phyloP scores from a whole-genome alignment of 2,113 vertebrate species.

The Anolis sagrei region DNA sequence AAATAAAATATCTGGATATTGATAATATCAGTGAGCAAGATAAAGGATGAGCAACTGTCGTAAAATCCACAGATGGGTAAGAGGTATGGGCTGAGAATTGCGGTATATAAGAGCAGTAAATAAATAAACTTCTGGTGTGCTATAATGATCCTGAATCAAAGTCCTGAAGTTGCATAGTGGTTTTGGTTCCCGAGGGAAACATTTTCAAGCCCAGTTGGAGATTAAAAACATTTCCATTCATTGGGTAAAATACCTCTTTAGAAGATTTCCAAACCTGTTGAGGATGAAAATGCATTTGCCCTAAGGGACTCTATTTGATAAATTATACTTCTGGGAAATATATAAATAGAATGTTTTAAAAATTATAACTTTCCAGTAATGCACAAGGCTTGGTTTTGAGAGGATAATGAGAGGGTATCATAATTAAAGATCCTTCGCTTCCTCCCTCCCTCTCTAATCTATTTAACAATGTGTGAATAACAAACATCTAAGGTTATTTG shows the following conservation, averaged over 20 bases:
- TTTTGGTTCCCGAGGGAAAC: conserved; percentile 22
- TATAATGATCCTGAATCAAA: conserved; percentile 19
- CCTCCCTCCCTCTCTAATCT: conserved; percentile 21
- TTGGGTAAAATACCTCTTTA: conserved; percentile 10
- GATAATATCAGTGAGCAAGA: not conserved
- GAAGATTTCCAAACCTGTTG: conserved; percentile 31
- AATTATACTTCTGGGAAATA: conserved; percentile 23
- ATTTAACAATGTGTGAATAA: conserved; percentile 8
- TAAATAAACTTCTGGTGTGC: conserved; percentile 5
- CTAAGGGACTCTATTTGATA: conserved; percentile 14
- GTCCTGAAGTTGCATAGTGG: not conserved
- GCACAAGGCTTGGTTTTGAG: conserved; percentile 16
- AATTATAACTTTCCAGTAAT: conserved; percentile 26
- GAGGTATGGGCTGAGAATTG: conserved; percentile 17
- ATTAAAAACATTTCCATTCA: conserved; percentile 51
- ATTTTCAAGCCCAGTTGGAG: conserved; percentile 44
- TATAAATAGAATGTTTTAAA: conserved; percentile 25
- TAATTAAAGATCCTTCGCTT: not conserved
- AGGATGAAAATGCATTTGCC: conserved; percentile 24
- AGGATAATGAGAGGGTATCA: not conserved
- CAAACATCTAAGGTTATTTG: not conserved
- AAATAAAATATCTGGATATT: conserved; percentile 32
- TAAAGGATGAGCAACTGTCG: no score
- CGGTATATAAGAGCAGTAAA: no score
- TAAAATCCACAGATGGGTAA: no score